phyloP scores from a whole-genome alignment of 2,888 invertebrate genomes.

The Eupsilia transversa region DNA sequence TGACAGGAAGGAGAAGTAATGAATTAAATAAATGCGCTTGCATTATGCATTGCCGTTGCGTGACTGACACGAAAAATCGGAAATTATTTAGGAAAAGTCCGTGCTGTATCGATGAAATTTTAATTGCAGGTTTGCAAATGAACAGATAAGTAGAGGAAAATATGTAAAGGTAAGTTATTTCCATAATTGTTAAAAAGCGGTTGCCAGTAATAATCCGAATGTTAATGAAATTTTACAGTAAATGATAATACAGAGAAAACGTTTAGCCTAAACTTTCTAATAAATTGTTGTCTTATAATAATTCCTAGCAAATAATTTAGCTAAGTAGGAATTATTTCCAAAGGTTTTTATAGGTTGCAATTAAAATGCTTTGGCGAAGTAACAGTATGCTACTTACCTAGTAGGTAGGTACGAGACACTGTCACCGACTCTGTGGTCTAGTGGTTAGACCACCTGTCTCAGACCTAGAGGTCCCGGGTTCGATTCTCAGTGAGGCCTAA shows the following conservation, averaged over 20 bases:
- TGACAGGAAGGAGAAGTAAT: not conserved
- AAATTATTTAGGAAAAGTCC: not conserved
- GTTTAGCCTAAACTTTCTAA: not conserved
- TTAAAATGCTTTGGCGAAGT: not conserved
- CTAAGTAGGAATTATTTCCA: not conserved
- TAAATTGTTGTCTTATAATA: not conserved
- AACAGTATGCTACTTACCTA: not conserved
- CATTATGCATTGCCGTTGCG: not conserved
- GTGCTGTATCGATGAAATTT: not conserved
- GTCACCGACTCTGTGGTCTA: too few species aligned
- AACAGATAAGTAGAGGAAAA: not conserved
- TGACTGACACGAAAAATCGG: not conserved
- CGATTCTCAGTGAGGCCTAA: too few species aligned
- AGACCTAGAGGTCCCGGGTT: too few species aligned
- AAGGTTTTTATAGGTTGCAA: not conserved
- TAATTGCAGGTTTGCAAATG: conserved; percentile 5
- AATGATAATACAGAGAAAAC: not conserved
- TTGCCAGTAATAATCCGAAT: not conserved
- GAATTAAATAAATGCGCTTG: not conserved
- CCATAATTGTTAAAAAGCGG: not conserved
- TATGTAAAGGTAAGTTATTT: not conserved
- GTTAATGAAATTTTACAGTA: not conserved
- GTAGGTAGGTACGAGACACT: not conserved
- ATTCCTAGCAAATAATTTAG: too few species aligned
- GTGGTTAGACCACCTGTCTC: too few species aligned